Percentiles rank a stretch among this genome's conserved stretches.
Evolutionary conservation across 2,113 vertebrate genomes (phyloP).

Genomic region (Carassius carassius): DNA sequence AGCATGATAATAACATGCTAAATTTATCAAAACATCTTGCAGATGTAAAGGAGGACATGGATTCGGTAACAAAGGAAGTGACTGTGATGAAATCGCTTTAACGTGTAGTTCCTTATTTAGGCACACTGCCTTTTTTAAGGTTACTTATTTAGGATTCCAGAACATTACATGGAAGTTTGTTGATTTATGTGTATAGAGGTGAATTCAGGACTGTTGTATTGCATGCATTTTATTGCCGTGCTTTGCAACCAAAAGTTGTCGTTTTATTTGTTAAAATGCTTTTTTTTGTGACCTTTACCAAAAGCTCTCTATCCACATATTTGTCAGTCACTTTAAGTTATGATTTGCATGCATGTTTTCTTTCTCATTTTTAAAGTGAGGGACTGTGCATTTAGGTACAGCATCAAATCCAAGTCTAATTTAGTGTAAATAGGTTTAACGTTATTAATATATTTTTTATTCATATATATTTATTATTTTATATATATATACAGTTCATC

Average conservation of each 20-base stretch:
- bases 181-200: constrained; percentile 28
- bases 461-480: too few relatives aligned
- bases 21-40: constrained; percentile 59
- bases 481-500: too few relatives aligned
- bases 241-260: constrained; percentile 57
- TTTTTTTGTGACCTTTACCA: constrained; percentile 23
- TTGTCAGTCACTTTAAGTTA: constrained; percentile 9
- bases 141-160: constrained; percentile 8
- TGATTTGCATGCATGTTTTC: constrained; percentile 34
- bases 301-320: constrained; percentile 37
- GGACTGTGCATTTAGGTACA: background rate
- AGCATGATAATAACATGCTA: constrained; percentile 81
- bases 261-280: constrained; percentile 63
- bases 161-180: constrained; percentile 34
- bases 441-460: too few relatives aligned
- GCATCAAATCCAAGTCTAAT: constrained; percentile 29
- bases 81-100: constrained; percentile 49
- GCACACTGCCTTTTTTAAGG: constrained; percentile 34
- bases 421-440: constrained; percentile 2
- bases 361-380: background rate
- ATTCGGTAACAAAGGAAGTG: constrained; percentile 74
- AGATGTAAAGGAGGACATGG: constrained; percentile 68
- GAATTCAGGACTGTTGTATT: constrained; percentile 71
- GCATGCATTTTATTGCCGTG: constrained; percentile 78
- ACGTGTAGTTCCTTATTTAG: constrained; percentile 61